Evolutionary conservation across 2,888 invertebrate genomes (phyloP), one percentile per base, ranked within the genome.

Genomic region (Gisinianus flammeolus): DNA sequence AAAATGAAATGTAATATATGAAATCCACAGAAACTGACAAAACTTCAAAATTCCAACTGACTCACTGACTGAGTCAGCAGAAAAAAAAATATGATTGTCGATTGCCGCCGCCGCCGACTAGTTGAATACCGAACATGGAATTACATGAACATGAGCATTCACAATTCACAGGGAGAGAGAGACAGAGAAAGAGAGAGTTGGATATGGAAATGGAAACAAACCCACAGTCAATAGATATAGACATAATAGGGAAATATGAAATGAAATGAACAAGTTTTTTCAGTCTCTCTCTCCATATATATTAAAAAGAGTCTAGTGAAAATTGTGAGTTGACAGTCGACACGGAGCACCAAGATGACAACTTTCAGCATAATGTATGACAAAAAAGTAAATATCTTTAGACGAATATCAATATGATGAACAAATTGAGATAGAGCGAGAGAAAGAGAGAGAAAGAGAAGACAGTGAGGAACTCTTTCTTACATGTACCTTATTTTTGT

Each of bases 291-390:
- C n/a, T n/a, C n/a, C n/a, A n/a, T n/a, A n/a, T n/a, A n/a, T n/a
- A n/a, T n/a, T n/a, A n/a, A n/a, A n/a, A n/a, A n/a, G n/a, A n/a
- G n/a, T n/a, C n/a, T n/a, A n/a, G n/a, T n/a, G n/a, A n/a, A n/a
- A n/a, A n/a, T n/a, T n/a, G n/a, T n/a, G n/a, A n/a, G n/a, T n/a
- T n/a, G n/a, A n/a, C n/a, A n/a, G n/a, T n/a, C n/a, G n/a, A n/a
- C n/a, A n/a, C n/a, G 58, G 26, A 12, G 16, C 8, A 16, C 2
- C 30, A 67, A 67, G 67, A 31, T 67, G 33, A 30, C 31, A 67
- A 67, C 8, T 67, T 33, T 67, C 67, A 33, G 62, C 62, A 64
- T 64, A 64, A 64, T 64, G 24, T 26, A 64, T 64, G 24, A 64
- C 54, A 44, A 10, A 54, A n/a, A n/a, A n/a, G 54, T 54, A 54